These are phyloP conservation scores for Tetheella fluctuosa DNA, from an alignment of 2,888 invertebrate genomes.

Conservation along the genomic window DNA sequence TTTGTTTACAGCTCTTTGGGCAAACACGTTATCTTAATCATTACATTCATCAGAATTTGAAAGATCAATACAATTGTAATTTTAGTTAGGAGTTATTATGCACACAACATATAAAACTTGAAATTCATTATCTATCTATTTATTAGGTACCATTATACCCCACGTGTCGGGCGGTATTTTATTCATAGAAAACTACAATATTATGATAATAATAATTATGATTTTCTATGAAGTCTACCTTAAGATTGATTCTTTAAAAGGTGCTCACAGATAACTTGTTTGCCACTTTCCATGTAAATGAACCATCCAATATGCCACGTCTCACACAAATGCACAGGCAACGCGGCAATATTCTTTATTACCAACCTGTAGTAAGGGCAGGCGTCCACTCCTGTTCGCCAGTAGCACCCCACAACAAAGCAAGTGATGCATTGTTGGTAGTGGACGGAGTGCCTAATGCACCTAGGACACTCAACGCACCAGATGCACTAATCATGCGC, in stretches of 20 bases:
- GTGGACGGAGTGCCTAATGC: constrained; percentile 58
- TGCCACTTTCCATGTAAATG: neutral
- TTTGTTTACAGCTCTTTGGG: neutral
- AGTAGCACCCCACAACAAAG: constrained; percentile 96
- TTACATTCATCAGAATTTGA: no score
- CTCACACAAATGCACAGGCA: constrained; percentile 16
- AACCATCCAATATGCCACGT: constrained; percentile 6
- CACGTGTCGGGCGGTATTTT: no score
- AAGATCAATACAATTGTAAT: no score
- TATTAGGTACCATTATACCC: no score
- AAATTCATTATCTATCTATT: no score
- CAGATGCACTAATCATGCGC: constrained; percentile 73
- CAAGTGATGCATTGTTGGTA: constrained; percentile 83
- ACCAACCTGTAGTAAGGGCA: constrained; percentile 94
- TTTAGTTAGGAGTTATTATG: no score
- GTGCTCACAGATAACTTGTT: constrained; percentile 4
- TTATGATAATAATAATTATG: no score
- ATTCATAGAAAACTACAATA: no score
- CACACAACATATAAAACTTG: no score
- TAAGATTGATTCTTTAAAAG: neutral
- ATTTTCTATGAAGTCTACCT: no score
- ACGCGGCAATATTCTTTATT: neutral
- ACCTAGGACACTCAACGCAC: constrained; percentile 49
- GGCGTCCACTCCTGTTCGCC: constrained; percentile 99
- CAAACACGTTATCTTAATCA: neutral